Percentiles rank a stretch among this genome's conserved stretches.
These are phyloP conservation scores for Priocnemis perturbator DNA, from an alignment of 2,888 invertebrate genomes.

Conservation along the genomic window DNA sequence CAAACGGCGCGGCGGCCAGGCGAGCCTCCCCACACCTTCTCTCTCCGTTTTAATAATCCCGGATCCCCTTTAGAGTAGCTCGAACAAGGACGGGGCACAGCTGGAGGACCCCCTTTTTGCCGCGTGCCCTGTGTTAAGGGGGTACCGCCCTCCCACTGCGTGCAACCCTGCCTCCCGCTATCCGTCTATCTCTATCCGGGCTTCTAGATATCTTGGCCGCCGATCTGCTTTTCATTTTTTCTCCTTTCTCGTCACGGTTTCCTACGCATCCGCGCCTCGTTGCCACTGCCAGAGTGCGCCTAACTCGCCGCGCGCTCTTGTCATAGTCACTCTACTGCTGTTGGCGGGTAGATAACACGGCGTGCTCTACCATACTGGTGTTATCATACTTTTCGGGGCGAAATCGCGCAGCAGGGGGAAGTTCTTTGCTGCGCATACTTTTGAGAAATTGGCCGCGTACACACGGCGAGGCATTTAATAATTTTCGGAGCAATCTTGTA, in stretches of 20 bases:
- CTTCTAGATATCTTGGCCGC: conserved; percentile 25
- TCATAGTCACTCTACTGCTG: no score
- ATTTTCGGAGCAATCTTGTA: no score
- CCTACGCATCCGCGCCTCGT: conserved; percentile 23
- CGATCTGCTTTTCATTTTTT: no score
- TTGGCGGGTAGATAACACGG: no score
- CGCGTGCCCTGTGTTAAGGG: conserved; percentile 68
- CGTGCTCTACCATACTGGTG: no score
- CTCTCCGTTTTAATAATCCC: conserved; percentile 67
- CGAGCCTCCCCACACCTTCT: conserved; percentile 42
- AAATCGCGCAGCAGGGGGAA: no score
- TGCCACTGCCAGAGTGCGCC: no score
- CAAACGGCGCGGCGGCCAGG: conserved; percentile 6
- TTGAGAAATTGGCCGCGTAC: no score
- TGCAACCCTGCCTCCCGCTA: conserved; percentile 43
- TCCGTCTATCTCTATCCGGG: conserved; percentile 32
- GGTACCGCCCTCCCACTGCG: conserved; percentile 67
- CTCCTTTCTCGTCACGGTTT: conserved; percentile 12
- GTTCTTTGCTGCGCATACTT: no score
- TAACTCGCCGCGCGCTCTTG: no score
- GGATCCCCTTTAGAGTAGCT: conserved; percentile 62
- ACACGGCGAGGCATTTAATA: no score
- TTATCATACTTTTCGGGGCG: no score
- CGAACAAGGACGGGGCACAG: conserved; percentile 60
- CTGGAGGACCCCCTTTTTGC: conserved; percentile 59